A percentile compares a stretch with the other conserved stretches of the same genome.
These are phyloP conservation scores for Elephantulus edwardii DNA, from an alignment of 2,113 vertebrate genomes.

Conservation along the genomic window DNA sequence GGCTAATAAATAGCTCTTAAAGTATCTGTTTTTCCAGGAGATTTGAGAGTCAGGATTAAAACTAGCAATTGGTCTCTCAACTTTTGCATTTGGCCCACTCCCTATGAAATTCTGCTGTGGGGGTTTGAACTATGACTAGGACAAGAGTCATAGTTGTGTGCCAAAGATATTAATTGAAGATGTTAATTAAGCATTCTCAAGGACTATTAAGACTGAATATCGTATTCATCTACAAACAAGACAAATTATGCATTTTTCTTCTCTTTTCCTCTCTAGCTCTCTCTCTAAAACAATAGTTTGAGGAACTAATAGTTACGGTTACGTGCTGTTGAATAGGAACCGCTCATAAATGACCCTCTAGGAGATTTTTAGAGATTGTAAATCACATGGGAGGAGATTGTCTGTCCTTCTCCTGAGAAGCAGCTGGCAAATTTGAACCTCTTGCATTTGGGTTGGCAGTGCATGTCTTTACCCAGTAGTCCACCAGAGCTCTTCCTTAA, in stretches of 20 bases:
- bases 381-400: too few relatives aligned
- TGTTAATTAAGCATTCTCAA: background rate
- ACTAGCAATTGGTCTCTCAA: background rate
- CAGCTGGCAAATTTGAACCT: too few relatives aligned
- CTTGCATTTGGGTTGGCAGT: too few relatives aligned
- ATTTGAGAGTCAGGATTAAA: background rate
- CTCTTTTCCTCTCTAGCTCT: background rate
- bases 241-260: background rate
- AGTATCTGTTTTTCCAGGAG: background rate
- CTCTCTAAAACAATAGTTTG: background rate
- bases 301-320: too few relatives aligned
- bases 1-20: background rate
- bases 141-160: background rate
- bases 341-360: too few relatives aligned
- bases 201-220: background rate
- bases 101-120: background rate
- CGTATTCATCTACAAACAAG: background rate
- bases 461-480: too few relatives aligned
- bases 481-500: too few relatives aligned
- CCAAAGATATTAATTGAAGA: background rate
- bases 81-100: rapidly evolving
- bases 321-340: too few relatives aligned
- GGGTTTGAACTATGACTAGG: background rate
- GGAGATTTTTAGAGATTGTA: too few relatives aligned
- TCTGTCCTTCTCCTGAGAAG: too few relatives aligned